Percentiles rank a stretch among this genome's conserved stretches.
These are phyloP conservation scores for Ctenopoma multispine DNA, from an alignment of 2,797 vertebrate species.

Conservation along the genomic window DNA sequence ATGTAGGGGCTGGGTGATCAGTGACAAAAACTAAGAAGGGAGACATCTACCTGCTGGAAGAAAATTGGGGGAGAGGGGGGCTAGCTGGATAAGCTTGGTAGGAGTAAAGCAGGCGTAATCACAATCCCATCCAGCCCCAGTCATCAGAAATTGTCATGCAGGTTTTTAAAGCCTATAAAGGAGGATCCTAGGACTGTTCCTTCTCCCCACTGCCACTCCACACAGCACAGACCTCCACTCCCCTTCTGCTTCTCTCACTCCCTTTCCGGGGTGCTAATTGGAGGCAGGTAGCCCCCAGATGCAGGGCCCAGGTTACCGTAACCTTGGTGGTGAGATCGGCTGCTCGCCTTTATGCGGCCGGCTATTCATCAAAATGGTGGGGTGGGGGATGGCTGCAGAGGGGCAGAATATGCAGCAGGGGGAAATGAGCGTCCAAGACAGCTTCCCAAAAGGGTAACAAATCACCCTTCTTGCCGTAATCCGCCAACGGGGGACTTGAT, in stretches of 20 bases:
- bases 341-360: slow-evolving; percentile 79
- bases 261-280: slow-evolving; percentile 77
- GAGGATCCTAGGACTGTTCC: slow-evolving; percentile 72
- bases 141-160: slow-evolving; percentile 84
- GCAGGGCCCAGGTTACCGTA: slow-evolving; percentile 83
- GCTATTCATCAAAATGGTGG: slow-evolving; percentile 85
- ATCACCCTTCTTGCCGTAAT: slow-evolving; percentile 79
- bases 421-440: slow-evolving; percentile 82
- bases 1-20: slow-evolving; percentile 79
- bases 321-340: slow-evolving; percentile 85
- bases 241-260: slow-evolving; percentile 46
- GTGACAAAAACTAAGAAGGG: slow-evolving; percentile 79
- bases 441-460: slow-evolving; percentile 85
- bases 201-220: slow-evolving; percentile 37
- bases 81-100: slow-evolving; percentile 38
- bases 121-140: slow-evolving; percentile 76
- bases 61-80: slow-evolving; percentile 28
- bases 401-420: slow-evolving; percentile 80
- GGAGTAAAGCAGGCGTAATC: slow-evolving; percentile 74
- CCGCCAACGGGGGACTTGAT: slow-evolving; percentile 67
- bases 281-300: slow-evolving; percentile 83
- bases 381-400: slow-evolving; percentile 62
- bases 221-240: slow-evolving; percentile 49
- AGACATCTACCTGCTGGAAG: slow-evolving; percentile 82
- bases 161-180: slow-evolving; percentile 85